A percentile compares a stretch with the other conserved stretches of the same genome.
phyloP scores from a whole-genome alignment of 1,140 invertebrate species.

The Drosophila seguyi region DNA sequence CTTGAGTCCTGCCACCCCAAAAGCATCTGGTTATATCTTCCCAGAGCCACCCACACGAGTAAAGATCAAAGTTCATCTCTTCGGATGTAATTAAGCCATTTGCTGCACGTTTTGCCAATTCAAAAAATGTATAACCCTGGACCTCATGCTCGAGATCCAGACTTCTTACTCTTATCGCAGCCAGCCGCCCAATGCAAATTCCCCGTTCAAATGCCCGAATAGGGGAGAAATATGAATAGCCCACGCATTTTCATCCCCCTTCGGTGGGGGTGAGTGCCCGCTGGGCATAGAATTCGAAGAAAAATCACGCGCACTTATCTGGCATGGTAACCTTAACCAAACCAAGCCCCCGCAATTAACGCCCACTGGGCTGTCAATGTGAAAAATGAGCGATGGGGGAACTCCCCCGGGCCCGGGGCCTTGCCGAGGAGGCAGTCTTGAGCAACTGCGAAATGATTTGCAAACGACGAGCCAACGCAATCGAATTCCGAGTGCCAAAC shows the following conservation, averaged over 20 bases:
- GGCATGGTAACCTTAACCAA: slow-evolving; percentile 60
- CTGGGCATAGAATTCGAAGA: slow-evolving; percentile 72
- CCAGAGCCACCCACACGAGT: slow-evolving; percentile 16
- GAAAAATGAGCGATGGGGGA: slow-evolving; percentile 67
- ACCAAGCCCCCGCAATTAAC: slow-evolving; percentile 78
- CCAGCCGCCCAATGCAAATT: slow-evolving; percentile 43
- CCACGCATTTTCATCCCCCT: slow-evolving; percentile 36
- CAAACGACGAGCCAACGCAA: slow-evolving; percentile 72
- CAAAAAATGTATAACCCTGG: slow-evolving; percentile 58
- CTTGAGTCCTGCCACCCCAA: not conserved
- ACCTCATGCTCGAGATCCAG: slow-evolving; percentile 1
- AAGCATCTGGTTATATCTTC: not conserved
- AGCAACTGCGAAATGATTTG: slow-evolving; percentile 79
- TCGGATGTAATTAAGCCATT: slow-evolving; percentile 76
- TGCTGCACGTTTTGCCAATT: slow-evolving; percentile 79
- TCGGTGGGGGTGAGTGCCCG: slow-evolving; percentile 41
- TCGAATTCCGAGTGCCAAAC: slow-evolving; percentile 62
- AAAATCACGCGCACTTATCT: slow-evolving; percentile 84
- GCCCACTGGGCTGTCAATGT: slow-evolving; percentile 79
- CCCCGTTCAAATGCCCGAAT: slow-evolving; percentile 13
- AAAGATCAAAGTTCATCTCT: slow-evolving; percentile 70
- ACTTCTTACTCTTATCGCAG: slow-evolving; percentile 57
- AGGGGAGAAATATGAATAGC: slow-evolving; percentile 36
- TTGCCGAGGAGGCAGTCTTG: slow-evolving; percentile 19
- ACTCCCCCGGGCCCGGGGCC: slow-evolving; percentile 15